These are phyloP conservation scores for Phyllotis vaccarum DNA, from an alignment of 2,797 vertebrate species.

Conservation along the genomic window DNA sequence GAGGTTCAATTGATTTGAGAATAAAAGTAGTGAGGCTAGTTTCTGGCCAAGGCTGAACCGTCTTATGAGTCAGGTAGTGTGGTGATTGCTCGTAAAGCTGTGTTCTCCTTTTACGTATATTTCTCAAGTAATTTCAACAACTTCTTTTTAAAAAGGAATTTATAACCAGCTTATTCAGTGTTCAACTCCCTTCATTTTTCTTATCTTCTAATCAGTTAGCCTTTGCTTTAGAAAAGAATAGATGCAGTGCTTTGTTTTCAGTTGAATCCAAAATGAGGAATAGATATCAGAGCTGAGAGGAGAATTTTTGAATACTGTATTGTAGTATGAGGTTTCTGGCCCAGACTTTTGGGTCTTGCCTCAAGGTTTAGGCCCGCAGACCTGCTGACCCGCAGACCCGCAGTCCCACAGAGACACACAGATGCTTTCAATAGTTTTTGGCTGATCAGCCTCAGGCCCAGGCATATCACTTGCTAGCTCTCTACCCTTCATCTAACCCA, in stretches of 20 bases:
- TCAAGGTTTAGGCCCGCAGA: too few relatives aligned
- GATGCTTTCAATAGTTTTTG: too few relatives aligned
- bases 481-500: too few relatives aligned
- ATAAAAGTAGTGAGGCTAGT: slow-evolving; percentile 13
- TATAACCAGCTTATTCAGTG: slow-evolving; percentile 5
- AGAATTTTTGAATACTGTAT: slow-evolving; percentile 16
- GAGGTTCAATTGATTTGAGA: slow-evolving; percentile 22
- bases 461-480: too few relatives aligned
- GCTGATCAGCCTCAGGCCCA: too few relatives aligned
- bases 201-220: neutral
- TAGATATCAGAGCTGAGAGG: neutral
- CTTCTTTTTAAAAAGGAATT: neutral
- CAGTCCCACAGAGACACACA: too few relatives aligned
- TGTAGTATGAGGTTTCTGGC: too few relatives aligned
- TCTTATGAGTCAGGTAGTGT: slow-evolving; percentile 4
- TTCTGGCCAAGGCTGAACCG: neutral
- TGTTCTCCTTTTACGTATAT: slow-evolving; percentile 18
- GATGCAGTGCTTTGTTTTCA: slow-evolving; percentile 45
- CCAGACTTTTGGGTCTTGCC: too few relatives aligned
- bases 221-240: slow-evolving; percentile 33
- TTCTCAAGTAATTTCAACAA: slow-evolving; percentile 23
- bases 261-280: slow-evolving; percentile 15
- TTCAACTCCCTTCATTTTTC: slow-evolving; percentile 9
- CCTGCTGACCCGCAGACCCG: too few relatives aligned
- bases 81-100: slow-evolving; percentile 33